phyloP scores from a whole-genome alignment of 2,888 invertebrate genomes.

The Actias luna region DNA sequence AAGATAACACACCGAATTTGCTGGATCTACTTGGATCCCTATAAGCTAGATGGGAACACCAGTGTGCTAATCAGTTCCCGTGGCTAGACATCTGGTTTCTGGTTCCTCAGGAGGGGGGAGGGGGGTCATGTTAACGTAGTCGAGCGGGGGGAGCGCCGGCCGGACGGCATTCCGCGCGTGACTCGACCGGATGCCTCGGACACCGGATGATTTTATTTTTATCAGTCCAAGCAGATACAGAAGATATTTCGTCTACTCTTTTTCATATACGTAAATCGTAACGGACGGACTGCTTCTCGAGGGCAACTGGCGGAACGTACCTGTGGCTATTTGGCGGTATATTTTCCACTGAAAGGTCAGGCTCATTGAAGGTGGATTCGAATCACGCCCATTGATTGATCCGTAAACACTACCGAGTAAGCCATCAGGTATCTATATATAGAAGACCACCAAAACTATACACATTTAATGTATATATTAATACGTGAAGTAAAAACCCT shows the following conservation, averaged over 20 bases:
- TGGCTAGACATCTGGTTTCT: constrained; percentile 31
- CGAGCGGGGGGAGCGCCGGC: constrained; percentile 31
- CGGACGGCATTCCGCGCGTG: constrained; percentile 62
- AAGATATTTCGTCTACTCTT: not conserved
- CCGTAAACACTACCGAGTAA: too few relatives aligned
- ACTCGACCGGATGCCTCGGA: constrained; percentile 45
- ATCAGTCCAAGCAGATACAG: not conserved
- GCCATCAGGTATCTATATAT: too few relatives aligned
- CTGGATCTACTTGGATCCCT: not conserved
- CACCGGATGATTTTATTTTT: constrained; percentile 19
- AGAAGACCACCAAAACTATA: too few relatives aligned
- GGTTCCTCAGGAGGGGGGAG: constrained; percentile 21
- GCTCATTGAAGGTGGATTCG: too few relatives aligned
- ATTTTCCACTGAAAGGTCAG: too few relatives aligned
- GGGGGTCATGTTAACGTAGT: constrained; percentile 13
- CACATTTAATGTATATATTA: too few relatives aligned
- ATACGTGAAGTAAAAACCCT: too few relatives aligned
- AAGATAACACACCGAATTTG: not conserved
- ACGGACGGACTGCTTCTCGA: too few relatives aligned
- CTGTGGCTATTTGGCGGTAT: too few relatives aligned
- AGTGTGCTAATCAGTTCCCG: constrained; percentile 38
- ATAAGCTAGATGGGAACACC: not conserved
- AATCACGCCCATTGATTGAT: too few relatives aligned
- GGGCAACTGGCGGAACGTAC: too few relatives aligned
- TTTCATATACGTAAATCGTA: too few relatives aligned